A percentile compares a stretch with the other conserved stretches of the same genome.
Conservation (phyloP, 2,113 vertebrate genomes). For the Passerina amoena region DNA sequence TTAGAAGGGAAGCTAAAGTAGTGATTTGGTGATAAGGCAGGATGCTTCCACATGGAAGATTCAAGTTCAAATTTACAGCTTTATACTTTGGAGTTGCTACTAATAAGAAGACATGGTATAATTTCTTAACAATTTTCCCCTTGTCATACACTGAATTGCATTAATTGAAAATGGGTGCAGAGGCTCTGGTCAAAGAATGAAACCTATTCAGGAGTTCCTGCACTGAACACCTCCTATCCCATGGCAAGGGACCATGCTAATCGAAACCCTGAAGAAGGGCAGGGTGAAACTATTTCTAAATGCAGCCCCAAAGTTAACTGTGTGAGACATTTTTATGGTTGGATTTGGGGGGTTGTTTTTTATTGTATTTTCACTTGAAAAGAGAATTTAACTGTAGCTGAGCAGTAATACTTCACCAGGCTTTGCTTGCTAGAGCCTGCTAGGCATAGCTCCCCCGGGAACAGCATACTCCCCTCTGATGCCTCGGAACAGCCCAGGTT, state of each 20-base stretch:
- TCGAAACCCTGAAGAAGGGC: not conserved
- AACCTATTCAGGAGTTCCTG: not conserved
- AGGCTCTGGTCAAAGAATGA: not conserved
- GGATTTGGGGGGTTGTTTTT: not conserved
- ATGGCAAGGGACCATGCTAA: not conserved
- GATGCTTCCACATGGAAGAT: not conserved
- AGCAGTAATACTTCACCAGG: not conserved
- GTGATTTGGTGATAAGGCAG: not conserved
- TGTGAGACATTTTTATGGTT: not conserved
- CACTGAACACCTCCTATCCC: not conserved
- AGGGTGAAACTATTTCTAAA: not conserved
- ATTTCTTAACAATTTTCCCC: not conserved
- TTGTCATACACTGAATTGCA: not conserved
- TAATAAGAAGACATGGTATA: not conserved
- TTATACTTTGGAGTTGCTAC: not conserved
- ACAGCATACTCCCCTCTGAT: not conserved
- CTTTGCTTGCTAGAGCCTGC: not conserved
- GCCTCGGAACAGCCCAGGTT: not conserved
- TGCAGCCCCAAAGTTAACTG: not conserved
- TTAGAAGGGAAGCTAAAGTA: not conserved
- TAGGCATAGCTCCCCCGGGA: not conserved
- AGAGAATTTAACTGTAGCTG: not conserved
- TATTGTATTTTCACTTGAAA: not conserved
- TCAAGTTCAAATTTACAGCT: not conserved
- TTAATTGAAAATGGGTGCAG: not conserved